Conservation (phyloP, 2,888 invertebrate species). For the Merodon equestris region DNA sequence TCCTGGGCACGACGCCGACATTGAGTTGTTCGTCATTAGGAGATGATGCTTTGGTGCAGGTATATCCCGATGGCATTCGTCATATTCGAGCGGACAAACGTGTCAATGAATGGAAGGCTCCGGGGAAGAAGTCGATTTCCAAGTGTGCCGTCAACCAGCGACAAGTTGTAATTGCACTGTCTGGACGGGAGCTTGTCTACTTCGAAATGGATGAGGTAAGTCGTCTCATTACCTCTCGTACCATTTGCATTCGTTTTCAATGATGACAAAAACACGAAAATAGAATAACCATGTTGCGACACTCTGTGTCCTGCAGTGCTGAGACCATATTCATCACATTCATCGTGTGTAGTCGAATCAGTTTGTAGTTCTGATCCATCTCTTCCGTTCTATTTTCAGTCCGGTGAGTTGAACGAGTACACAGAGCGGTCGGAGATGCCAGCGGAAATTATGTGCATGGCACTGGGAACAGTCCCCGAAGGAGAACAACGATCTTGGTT, state of each 20-base stretch:
- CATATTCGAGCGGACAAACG: constrained; percentile 98
- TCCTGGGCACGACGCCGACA: constrained; percentile 98
- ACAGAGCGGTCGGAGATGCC: constrained; percentile 98
- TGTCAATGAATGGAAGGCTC: constrained; percentile 99
- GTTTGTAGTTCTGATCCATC: not conserved
- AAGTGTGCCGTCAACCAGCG: constrained; percentile 99
- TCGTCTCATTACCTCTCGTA: constrained; percentile 63
- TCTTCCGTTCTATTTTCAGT: constrained; percentile 81
- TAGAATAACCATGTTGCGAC: constrained; percentile 77
- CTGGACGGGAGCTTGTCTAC: constrained; percentile 98
- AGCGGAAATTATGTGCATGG: constrained; percentile 99
- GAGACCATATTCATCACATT: constrained; percentile 72
- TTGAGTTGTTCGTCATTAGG: constrained; percentile 98
- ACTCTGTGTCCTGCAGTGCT: constrained; percentile 80
- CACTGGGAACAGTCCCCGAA: constrained; percentile 94
- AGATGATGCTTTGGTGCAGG: constrained; percentile 98
- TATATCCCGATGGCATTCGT: constrained; percentile 98
- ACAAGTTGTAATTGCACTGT: constrained; percentile 98
- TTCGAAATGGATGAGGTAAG: constrained; percentile 99
- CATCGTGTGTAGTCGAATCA: no score
- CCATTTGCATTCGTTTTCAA: constrained; percentile 18
- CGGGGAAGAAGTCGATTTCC: constrained; percentile 97
- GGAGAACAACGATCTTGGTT: constrained; percentile 98
- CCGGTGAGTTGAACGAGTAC: constrained; percentile 98
- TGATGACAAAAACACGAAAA: constrained; percentile 78